Percentiles rank a stretch among this genome's conserved stretches.
Conservation (phyloP, 2,113 vertebrate species). For the Ahaetulla prasina region DNA sequence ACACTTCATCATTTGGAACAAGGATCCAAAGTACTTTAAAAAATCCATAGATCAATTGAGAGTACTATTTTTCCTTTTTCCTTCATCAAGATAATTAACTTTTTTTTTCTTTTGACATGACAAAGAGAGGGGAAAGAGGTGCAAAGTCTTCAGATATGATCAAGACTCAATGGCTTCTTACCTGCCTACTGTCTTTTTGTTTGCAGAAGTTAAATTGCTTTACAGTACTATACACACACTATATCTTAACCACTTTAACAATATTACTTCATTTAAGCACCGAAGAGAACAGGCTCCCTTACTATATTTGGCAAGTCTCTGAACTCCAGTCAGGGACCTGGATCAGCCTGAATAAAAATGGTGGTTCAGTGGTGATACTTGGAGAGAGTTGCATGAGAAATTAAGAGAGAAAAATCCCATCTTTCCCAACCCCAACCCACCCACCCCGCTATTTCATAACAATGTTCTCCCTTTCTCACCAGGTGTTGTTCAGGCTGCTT, state of each 20-base stretch:
- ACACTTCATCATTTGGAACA: not conserved
- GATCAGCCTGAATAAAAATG: not conserved
- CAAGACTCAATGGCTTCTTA: not conserved
- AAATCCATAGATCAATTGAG: not conserved
- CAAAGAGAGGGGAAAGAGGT: not conserved
- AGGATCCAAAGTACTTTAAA: not conserved
- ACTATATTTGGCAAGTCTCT: not conserved
- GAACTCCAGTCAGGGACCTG: not conserved
- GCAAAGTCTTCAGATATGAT: not conserved
- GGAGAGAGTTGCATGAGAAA: not conserved
- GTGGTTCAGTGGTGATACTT: not conserved
- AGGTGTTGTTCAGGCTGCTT: not conserved
- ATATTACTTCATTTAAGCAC: not conserved
- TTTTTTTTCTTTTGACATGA: not conserved
- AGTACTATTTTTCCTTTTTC: not conserved
- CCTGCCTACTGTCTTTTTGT: not conserved
- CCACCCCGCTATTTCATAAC: not conserved
- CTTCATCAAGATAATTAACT: not conserved
- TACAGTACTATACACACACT: not conserved
- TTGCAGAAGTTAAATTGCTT: not conserved
- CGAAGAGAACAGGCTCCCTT: not conserved
- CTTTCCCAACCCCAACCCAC: not conserved
- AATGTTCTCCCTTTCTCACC: not conserved
- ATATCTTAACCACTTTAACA: not conserved
- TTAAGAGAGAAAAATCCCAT: not conserved